A percentile compares a stretch with the other conserved stretches of the same genome.
Evolutionary conservation across 2,888 invertebrate species (phyloP).

Genomic region (Arge pagana): DNA sequence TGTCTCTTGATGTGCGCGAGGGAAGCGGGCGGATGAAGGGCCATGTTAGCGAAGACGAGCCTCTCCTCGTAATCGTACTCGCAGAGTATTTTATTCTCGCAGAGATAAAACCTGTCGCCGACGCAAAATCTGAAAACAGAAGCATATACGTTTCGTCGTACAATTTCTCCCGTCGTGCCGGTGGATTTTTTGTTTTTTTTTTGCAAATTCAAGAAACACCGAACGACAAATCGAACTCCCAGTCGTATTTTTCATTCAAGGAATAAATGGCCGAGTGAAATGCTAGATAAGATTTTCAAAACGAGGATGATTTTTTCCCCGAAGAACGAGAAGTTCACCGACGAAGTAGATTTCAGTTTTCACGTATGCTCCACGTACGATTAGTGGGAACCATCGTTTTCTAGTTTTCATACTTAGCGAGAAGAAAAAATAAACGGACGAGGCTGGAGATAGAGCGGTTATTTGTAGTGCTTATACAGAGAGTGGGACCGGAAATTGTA

Average conservation of each 20-base stretch:
- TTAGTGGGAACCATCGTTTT: too few species aligned
- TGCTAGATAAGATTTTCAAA: too few species aligned
- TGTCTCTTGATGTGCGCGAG: conserved; percentile 80
- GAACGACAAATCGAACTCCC: too few species aligned
- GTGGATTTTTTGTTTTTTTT: too few species aligned
- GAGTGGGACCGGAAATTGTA: background rate
- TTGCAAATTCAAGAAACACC: conserved; percentile 1
- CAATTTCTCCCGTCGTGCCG: background rate
- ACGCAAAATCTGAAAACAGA: conserved; percentile 87
- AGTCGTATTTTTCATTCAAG: too few species aligned
- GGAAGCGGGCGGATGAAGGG: conserved; percentile 80
- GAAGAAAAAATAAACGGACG: background rate
- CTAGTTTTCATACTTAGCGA: too few species aligned
- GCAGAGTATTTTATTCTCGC: conserved; percentile 97
- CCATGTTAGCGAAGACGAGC: conserved; percentile 93
- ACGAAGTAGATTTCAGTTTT: too few species aligned
- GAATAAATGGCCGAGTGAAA: too few species aligned
- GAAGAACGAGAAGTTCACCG: too few species aligned
- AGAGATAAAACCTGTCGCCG: conserved; percentile 94
- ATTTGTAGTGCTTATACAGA: too few species aligned
- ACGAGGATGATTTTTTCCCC: too few species aligned
- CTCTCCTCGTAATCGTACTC: conserved; percentile 98
- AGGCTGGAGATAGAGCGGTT: background rate
- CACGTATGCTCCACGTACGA: too few species aligned
- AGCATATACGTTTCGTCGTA: conserved; percentile 17